These are phyloP conservation scores for Agelastica alni DNA, from an alignment of 2,888 invertebrate species.

Conservation along the genomic window DNA sequence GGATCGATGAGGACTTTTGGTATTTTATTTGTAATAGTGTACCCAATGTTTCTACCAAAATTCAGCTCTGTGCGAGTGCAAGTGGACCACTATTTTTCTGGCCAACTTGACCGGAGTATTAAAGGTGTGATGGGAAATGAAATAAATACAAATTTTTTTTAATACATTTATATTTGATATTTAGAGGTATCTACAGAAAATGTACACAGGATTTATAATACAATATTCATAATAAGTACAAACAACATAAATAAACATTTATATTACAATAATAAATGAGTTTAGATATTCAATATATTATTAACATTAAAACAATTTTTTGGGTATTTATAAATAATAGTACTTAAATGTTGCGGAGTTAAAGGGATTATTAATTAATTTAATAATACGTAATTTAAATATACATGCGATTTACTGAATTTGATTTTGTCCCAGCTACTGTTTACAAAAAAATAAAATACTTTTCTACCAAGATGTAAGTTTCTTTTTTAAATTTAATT, in stretches of 20 bases:
- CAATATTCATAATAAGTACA: constrained; percentile 40
- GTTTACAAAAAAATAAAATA: constrained; percentile 3
- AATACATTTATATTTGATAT: constrained; percentile 41
- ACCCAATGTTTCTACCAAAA: no score
- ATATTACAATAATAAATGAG: constrained; percentile 41
- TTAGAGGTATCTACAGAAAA: constrained; percentile 42
- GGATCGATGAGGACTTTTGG: no score
- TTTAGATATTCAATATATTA: constrained; percentile 32
- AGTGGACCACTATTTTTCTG: no score
- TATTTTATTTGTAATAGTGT: no score
- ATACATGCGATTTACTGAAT: constrained; percentile 6
- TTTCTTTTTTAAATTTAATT: no score
- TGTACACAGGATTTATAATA: constrained; percentile 43
- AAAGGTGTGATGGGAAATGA: no score
- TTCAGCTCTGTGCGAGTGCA: no score
- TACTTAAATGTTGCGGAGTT: constrained; percentile 8
- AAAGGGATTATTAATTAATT: constrained; percentile 12
- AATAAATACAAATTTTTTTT: no score
- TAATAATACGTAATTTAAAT: constrained; percentile 3
- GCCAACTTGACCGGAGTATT: no score
- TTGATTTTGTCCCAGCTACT: constrained; percentile 1
- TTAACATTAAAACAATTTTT: constrained; percentile 18
- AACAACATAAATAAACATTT: constrained; percentile 40
- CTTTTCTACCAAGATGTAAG: background rate
- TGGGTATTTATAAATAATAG: constrained; percentile 5